Conservation (phyloP, 2,888 invertebrate genomes). For the Spatulosminthurus flaviceps region DNA sequence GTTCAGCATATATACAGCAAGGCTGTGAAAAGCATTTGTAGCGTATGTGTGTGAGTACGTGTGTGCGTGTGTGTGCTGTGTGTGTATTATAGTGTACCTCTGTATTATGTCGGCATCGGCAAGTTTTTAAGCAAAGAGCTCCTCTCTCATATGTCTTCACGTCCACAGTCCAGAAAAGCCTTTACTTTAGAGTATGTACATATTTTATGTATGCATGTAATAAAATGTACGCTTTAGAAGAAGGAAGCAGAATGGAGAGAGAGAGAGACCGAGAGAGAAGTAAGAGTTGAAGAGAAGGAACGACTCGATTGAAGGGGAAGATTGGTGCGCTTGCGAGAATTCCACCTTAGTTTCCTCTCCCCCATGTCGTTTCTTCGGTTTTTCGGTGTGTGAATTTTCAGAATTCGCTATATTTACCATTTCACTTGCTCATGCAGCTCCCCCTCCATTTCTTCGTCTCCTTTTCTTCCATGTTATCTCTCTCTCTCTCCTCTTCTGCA, state of each 20-base stretch:
- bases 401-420: conserved; percentile 13
- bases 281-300: background rate
- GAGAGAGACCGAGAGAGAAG: background rate
- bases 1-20: background rate
- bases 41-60: no score
- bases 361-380: conserved; percentile 12
- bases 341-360: conserved; percentile 15
- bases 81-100: no score
- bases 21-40: background rate
- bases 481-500: no score
- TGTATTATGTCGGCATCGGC: no score
- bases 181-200: no score
- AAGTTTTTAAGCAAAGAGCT: no score
- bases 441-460: conserved; percentile 14
- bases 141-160: no score
- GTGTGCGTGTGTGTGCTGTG: no score
- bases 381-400: conserved; percentile 18
- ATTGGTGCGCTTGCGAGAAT: conserved; percentile 28
- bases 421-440: background rate
- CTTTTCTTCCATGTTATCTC: conserved; percentile 6
- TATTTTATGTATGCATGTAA: no score
- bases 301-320: conserved; percentile 32
- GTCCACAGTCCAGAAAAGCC: no score
- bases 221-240: background rate
- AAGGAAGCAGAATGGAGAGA: background rate